A percentile compares a stretch with the other conserved stretches of the same genome.
Conservation (phyloP, 1,140 invertebrate species). For the Cheumatopsyche charites region DNA sequence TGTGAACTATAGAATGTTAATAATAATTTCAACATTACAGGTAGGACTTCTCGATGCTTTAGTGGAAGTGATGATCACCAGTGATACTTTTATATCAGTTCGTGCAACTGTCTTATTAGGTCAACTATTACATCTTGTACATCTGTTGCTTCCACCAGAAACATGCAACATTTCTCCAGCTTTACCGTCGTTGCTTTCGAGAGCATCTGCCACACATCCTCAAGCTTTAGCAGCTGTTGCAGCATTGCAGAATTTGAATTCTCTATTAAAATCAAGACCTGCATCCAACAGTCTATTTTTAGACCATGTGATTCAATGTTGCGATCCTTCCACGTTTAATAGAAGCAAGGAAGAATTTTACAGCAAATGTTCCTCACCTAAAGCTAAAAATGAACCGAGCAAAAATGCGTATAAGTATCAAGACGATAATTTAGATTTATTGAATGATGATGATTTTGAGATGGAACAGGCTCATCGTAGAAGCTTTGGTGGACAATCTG, state of each 20-base stretch:
- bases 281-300: slow-evolving; percentile 82
- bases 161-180: slow-evolving; percentile 82
- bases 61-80: slow-evolving; percentile 88
- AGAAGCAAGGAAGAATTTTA: slow-evolving; percentile 44
- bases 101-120: slow-evolving; percentile 87
- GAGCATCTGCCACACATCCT: slow-evolving; percentile 77
- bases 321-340: slow-evolving; percentile 53
- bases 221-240: slow-evolving; percentile 82
- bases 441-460: slow-evolving; percentile 56
- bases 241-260: slow-evolving; percentile 77
- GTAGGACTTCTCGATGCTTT: slow-evolving; percentile 86
- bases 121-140: slow-evolving; percentile 85
- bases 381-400: slow-evolving; percentile 8
- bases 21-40: slow-evolving; percentile 49
- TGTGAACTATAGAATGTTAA: neutral
- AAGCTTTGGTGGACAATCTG: slow-evolving; percentile 56
- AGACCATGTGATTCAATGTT: slow-evolving; percentile 75
- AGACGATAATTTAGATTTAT: slow-evolving; percentile 53
- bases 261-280: slow-evolving; percentile 77
- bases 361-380: slow-evolving; percentile 38
- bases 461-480: slow-evolving; percentile 56
- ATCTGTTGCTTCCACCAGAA: slow-evolving; percentile 82
- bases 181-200: slow-evolving; percentile 78
- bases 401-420: slow-evolving; percentile 49
- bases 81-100: slow-evolving; percentile 87